Conservation (phyloP, 2,113 vertebrate genomes). For the Esox niger region DNA sequence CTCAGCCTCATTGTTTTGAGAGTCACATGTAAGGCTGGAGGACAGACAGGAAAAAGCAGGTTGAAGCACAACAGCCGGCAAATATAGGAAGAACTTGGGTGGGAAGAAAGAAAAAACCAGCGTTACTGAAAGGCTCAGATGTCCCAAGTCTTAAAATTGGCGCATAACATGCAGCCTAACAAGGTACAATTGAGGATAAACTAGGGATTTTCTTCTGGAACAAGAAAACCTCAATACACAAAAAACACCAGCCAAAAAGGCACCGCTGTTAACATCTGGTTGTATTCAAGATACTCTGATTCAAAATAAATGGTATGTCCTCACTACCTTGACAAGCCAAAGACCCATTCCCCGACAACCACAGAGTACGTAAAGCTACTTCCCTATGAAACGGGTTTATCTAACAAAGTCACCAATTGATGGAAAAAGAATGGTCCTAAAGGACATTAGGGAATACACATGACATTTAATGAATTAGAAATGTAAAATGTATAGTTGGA, state of each 20-base stretch:
- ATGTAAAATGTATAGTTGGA: no score
- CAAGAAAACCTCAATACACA: neutral
- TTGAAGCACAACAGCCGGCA: no score
- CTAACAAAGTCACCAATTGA: neutral
- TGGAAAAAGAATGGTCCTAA: no score
- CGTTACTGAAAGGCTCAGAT: neutral
- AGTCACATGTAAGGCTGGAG: conserved; percentile 87
- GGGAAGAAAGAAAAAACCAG: neutral
- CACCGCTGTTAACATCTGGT: conserved; percentile 66
- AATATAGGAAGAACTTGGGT: neutral
- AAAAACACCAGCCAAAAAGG: conserved; percentile 1
- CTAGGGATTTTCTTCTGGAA: conserved; percentile 17
- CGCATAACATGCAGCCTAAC: neutral
- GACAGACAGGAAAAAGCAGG: conserved; percentile 15
- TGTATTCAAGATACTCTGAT: conserved; percentile 68
- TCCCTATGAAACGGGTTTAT: neutral
- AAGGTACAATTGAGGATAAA: conserved; percentile 8
- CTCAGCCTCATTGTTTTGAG: conserved; percentile 96
- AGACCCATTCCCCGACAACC: conserved; percentile 26
- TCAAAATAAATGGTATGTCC: conserved; percentile 60
- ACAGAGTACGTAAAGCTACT: conserved; percentile 18
- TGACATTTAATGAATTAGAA: no score
- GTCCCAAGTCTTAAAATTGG: neutral
- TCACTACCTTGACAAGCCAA: conserved; percentile 58
- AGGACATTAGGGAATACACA: no score